Base-by-base conservation (phyloP, 2,797 vertebrate genomes). In the Phrynocephalus guinanensis region DNA sequence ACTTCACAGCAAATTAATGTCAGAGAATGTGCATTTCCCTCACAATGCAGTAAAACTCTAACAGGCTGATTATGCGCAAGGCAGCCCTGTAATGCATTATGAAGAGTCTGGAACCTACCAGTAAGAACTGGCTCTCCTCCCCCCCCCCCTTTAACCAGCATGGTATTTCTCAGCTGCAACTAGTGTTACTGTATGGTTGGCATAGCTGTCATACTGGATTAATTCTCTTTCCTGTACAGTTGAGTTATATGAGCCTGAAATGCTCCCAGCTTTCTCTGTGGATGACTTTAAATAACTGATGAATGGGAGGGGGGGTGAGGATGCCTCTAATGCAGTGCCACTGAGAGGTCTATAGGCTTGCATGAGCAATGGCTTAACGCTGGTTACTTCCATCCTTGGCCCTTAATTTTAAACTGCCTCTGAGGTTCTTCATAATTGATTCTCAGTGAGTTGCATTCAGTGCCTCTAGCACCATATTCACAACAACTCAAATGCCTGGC, bases 161-260 rank as follows among this genome's bases (percentile, higher is more conserved):
- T n/a, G 15, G 89, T 91, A 89, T 92, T 94, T 95, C 93, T 94
- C 92, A 89, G 89, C 91, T 83, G 94, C 91, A 93, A 92, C 91
- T 93, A 92, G 93, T 94, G 92, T 92, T 94, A 94, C 93, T 91
- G 92, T 91, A 89, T 92, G 93, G 94, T 93, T 91, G 89, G 90
- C 93, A 93, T 92, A 95, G 93, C 95, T 96, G 94, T 95, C 95
- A 94, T 76, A 83, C 89, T 92, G 83, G 93, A 94, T 96, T 95
- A 95, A 96, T 95, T 95, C 91, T 95, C 93, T 94, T 93, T 89
- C 93, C 91, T 93, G 66, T 88, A 92, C 92, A 81, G 88, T 93
- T 95, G 95, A 96, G 93, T 95, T 94, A 94, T 94, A 88, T 83
- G 8, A 83, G 84, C 82, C 60, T 38, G 20, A 67, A 79, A 71